phyloP scores from a whole-genome alignment of 1,140 invertebrate genomes.

The Drosophila aff. region DNA sequence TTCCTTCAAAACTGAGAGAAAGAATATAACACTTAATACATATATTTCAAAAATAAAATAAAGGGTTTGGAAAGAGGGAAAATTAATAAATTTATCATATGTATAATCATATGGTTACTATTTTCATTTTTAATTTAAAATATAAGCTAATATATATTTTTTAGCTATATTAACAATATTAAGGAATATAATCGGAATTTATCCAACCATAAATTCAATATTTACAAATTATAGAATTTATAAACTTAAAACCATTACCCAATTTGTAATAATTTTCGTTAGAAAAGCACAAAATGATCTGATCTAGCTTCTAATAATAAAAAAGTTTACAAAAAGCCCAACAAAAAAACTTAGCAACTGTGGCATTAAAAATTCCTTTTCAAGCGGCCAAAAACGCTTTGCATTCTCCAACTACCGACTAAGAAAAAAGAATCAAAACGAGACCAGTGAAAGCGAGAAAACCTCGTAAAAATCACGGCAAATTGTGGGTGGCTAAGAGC shows the following conservation, averaged over 20 bases:
- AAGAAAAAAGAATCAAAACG: constrained; percentile 6
- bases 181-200: no score
- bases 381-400: constrained; percentile 59
- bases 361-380: constrained; percentile 71
- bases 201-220: no score
- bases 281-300: background rate
- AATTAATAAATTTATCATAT: no score
- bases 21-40: no score
- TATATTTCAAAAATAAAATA: background rate
- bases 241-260: no score
- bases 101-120: no score
- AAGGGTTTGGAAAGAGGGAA: background rate
- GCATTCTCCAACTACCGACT: constrained; percentile 22
- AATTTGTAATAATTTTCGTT: background rate
- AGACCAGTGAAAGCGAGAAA: constrained; percentile 43
- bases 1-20: background rate
- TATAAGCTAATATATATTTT: no score
- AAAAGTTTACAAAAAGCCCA: background rate
- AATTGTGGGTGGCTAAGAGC: constrained; percentile 31
- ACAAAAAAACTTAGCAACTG: constrained; percentile 27
- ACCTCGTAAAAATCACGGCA: constrained; percentile 65
- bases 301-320: background rate
- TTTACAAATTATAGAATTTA: background rate
- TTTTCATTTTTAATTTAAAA: no score
- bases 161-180: no score